Conservation (phyloP, 64 coral and sea anemone species). For the Actinia equina region DNA sequence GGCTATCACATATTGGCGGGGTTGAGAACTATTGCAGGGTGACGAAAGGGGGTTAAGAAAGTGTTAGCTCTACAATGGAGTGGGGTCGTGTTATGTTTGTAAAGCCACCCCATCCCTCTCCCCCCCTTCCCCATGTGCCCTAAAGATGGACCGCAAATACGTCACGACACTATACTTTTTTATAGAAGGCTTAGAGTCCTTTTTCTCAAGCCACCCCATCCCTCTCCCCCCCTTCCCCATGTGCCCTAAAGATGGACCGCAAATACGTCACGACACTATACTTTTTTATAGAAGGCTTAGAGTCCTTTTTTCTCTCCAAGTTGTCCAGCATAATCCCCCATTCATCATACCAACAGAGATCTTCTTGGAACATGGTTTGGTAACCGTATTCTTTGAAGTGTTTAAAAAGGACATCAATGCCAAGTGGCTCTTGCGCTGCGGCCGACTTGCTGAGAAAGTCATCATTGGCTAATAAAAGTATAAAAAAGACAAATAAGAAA, state of each 20-base stretch:
- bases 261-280: not conserved
- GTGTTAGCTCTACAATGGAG: too few species aligned
- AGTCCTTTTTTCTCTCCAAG: slow-evolving; percentile 41
- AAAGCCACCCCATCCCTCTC: too few species aligned
- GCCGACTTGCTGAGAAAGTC: slow-evolving; percentile 10
- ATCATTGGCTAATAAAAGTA: slow-evolving; percentile 5
- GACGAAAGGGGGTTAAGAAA: too few species aligned
- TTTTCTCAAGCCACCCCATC: too few species aligned
- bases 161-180: not conserved
- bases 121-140: too few species aligned
- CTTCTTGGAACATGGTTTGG: slow-evolving; percentile 78
- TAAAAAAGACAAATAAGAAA: not conserved
- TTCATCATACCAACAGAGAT: slow-evolving; percentile 72
- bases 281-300: not conserved
- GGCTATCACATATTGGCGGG: too few species aligned
- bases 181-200: not conserved
- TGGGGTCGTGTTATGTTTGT: too few species aligned
- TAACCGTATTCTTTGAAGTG: slow-evolving; percentile 59
- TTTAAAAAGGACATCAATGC: slow-evolving; percentile 56
- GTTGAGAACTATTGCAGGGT: too few species aligned
- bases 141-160: too few species aligned
- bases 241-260: too few species aligned
- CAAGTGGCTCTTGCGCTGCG: slow-evolving; percentile 43
- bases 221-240: too few species aligned
- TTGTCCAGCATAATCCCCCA: slow-evolving; percentile 59